Base-by-base conservation (phyloP, 2,113 vertebrate genomes). In the Mobula hypostoma region DNA sequence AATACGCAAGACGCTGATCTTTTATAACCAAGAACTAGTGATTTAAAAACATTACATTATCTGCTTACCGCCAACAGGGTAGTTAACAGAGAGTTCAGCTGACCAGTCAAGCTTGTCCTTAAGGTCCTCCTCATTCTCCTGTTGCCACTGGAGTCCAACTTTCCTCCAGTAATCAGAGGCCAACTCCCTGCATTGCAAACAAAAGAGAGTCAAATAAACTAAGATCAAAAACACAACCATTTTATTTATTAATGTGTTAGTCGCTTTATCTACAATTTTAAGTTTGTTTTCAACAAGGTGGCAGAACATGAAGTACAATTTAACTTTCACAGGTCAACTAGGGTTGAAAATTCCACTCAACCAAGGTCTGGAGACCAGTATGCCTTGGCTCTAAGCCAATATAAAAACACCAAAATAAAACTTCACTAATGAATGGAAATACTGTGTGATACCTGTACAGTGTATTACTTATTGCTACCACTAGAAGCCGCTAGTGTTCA, bases 101-200 rank as follows among this genome's bases (percentile, higher is more conserved):
- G 97, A 96, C 27, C 99, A 99, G 95, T 99, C 97, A 95, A 98
- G 96, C 95, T 99, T 99, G 96, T 99, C 98, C 96, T 99, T 99
- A 94, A 99, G 96, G 90, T 99, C 98, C 0, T 98, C 97, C 95
- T 99, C 98, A 11, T 99, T 99, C 95, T 99, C 99, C 56, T 97
- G 97, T 95, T 99, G 98, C 99, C 99, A 99, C 94, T 98, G 98
- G 70, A 97, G 95, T 1, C 99, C 99, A 0, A 97, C 95, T 95
- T 97, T 97, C 94, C 96, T 97, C 99, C 99, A 99, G 0, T 98
- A 97, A 95, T 96, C 96, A 94, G 96, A 90, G 7, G 98, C 97
- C 90, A 97, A 94, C 58, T 96, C 95, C 95, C 99, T 99, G 96
- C 36, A 94, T n/a, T 76, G 66, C 40, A 40, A 90, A 94, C 48